Evolutionary conservation across 1,140 invertebrate species (phyloP).

Genomic region (Drosophila santomea): DNA sequence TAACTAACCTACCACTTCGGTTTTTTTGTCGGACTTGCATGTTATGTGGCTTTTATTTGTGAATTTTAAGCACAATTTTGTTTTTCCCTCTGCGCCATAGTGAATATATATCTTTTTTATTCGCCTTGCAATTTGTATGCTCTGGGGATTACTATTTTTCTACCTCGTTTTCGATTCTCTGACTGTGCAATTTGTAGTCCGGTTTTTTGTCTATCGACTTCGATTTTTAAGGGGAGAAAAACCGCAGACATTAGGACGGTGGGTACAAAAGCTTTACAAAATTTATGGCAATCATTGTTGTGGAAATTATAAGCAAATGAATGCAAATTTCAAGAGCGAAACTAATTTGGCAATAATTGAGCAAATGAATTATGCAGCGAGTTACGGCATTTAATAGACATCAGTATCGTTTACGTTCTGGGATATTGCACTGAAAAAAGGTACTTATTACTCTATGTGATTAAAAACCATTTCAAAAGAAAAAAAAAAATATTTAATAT

Average conservation of each 20-base stretch:
- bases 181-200: conserved; percentile 52
- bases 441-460: not conserved
- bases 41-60: conserved; percentile 53
- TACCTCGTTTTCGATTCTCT: conserved; percentile 24
- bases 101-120: conserved; percentile 9
- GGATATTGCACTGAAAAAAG: conserved; percentile 10
- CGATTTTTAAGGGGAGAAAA: conserved; percentile 33
- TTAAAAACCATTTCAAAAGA: not conserved
- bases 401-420: conserved; percentile 34
- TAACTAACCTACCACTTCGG: conserved; percentile 34
- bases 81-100: conserved; percentile 12
- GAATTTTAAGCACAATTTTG: conserved; percentile 58
- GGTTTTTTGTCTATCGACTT: conserved; percentile 24
- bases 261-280: conserved; percentile 36
- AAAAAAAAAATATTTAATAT: not conserved
- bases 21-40: conserved; percentile 27
- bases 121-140: conserved; percentile 54
- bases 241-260: conserved; percentile 49
- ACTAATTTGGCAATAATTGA: conserved; percentile 45
- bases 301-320: conserved; percentile 52
- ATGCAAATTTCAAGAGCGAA: conserved; percentile 33
- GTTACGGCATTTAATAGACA: conserved; percentile 40
- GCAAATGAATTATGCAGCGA: conserved; percentile 41
- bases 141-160: conserved; percentile 41
- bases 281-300: conserved; percentile 35